A percentile compares a stretch with the other conserved stretches of the same genome.
phyloP scores from a whole-genome alignment of 2,888 invertebrate species.

The Oeneis ivallda region DNA sequence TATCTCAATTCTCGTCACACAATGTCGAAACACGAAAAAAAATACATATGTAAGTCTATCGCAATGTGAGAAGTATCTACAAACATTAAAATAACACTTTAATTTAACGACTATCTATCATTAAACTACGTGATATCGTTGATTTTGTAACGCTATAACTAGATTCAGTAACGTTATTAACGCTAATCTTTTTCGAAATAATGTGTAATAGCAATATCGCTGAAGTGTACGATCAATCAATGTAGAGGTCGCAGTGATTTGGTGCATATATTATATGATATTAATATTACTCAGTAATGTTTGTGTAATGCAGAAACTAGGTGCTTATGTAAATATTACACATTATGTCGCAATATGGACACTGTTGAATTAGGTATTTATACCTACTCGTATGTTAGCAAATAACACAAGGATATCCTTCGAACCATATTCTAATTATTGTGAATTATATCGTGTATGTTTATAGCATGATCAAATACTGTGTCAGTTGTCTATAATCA shows the following conservation, averaged over 20 bases:
- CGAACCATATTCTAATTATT: no score
- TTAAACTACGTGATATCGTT: neutral
- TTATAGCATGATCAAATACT: neutral
- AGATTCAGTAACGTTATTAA: slow-evolving; percentile 12
- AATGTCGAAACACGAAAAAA: neutral
- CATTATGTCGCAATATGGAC: slow-evolving; percentile 37
- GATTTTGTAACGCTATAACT: slow-evolving; percentile 10
- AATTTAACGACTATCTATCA: slow-evolving; percentile 5
- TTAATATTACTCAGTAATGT: slow-evolving; percentile 15
- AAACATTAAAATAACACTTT: slow-evolving; percentile 10
- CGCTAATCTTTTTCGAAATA: slow-evolving; percentile 13
- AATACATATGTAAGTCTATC: slow-evolving; percentile 6
- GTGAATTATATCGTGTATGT: no score
- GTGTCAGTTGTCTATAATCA: neutral
- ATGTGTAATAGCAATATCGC: slow-evolving; percentile 7
- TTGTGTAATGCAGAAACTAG: slow-evolving; percentile 29
- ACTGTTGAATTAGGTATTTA: slow-evolving; percentile 17
- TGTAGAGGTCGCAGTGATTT: slow-evolving; percentile 14
- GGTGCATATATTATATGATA: slow-evolving; percentile 23
- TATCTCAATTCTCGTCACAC: neutral
- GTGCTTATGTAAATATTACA: slow-evolving; percentile 38
- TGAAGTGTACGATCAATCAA: slow-evolving; percentile 17
- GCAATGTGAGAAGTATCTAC: slow-evolving; percentile 7
- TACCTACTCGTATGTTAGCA: no score
- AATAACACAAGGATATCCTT: no score